These are phyloP conservation scores for Zygaena filipendulae DNA, from an alignment of 2,888 invertebrate species.

Conservation along the genomic window DNA sequence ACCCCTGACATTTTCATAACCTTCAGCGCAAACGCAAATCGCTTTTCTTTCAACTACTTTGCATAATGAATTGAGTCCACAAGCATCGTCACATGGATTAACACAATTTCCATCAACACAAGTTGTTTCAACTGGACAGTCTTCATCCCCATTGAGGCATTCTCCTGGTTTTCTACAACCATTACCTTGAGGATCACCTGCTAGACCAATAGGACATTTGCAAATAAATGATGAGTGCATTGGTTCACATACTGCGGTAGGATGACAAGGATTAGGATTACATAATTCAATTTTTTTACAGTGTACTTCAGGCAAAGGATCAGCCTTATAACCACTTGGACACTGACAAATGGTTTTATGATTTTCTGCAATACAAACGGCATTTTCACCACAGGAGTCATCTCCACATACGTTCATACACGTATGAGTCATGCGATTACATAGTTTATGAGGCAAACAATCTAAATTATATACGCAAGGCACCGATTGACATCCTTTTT, in stretches of 20 bases:
- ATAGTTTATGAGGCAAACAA: conserved; percentile 81
- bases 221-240: conserved; percentile 77
- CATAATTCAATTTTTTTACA: conserved; percentile 80
- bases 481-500: conserved; percentile 80
- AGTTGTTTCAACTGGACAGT: conserved; percentile 80
- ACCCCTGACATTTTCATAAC: conserved; percentile 74
- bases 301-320: conserved; percentile 86
- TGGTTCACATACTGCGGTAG: conserved; percentile 81
- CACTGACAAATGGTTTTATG: conserved; percentile 87
- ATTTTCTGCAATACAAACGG: conserved; percentile 88
- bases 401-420: conserved; percentile 85
- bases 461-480: conserved; percentile 90
- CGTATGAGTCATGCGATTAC: conserved; percentile 84
- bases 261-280: conserved; percentile 82
- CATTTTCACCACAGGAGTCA: conserved; percentile 86
- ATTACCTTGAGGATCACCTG: conserved; percentile 79
- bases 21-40: conserved; percentile 81
- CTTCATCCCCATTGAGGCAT: conserved; percentile 76
- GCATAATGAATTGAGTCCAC: conserved; percentile 85
- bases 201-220: conserved; percentile 78
- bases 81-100: conserved; percentile 85
- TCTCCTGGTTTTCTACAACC: conserved; percentile 85
- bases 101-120: conserved; percentile 79
- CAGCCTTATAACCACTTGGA: conserved; percentile 82
- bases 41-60: conserved; percentile 80